Base-by-base conservation (phyloP, 2,888 invertebrate genomes). In the Ferrisia virgata region DNA sequence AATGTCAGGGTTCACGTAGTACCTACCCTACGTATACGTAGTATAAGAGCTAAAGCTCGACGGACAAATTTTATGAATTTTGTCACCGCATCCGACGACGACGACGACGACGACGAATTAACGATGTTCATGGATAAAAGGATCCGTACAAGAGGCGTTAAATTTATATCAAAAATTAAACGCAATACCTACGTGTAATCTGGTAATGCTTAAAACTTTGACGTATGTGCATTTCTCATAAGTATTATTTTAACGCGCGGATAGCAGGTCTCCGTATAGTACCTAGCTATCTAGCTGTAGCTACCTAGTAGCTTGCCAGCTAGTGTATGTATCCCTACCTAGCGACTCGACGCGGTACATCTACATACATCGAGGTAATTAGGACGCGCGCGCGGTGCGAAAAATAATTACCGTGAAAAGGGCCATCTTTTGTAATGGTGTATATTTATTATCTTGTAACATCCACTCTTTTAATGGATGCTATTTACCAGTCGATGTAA, bases 381-480 rank as follows among this genome's bases (percentile, higher is more conserved):
- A 72, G 13, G 18, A 18, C n/a, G 18, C n/a, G 47, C 47, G 18
- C 47, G 3, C 4, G 33, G 72, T n/a, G 72, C 31, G 79, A 43
- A 79, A 79, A 79, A 79, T 79, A 79, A 79, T 79, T 79, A 79
- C 47, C 43, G 40, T 31, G 47, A 31, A 79, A 47, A 22, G 79
- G 79, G 47, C 43, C 79, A 79, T 79, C 79, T 79, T 79, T 79
- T 47, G 79, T 79, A 79, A 79, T 47, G 47, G 79, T 25, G 47
- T 79, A 79, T 40, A 79, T 79, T 79, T 79, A 79, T 79, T 47
- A 79, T 79, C 72, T 72, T 72, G 72, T 72, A 72, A 72, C 72
- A 79, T 47, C 79, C 79, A 79, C 79, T 79, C 79, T 79, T 79
- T 79, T 79, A 79, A 79, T 79, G 47, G 79, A 47, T 40, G 47